Evolutionary conservation across 2,888 invertebrate genomes (phyloP), one percentile per base, ranked within the genome.

Genomic region (Pantelozetes paolii): DNA sequence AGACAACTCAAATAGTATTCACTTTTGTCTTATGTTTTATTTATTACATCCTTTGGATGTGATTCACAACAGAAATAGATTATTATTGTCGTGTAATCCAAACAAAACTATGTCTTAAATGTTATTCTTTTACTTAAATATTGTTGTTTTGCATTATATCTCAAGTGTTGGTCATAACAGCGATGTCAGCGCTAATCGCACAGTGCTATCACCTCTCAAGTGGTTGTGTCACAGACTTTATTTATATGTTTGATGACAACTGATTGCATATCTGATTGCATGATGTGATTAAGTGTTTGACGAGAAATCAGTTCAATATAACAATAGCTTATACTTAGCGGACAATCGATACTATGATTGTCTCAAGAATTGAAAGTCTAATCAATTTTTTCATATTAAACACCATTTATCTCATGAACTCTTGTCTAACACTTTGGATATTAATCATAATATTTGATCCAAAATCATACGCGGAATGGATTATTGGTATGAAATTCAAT

Each of bases 241-340:
- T 8, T 36, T 9, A 36, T 36, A 36, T 36, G 9, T 36, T 9
- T 36, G 36, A 36, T 36, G 36, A 36, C 36, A 36, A 50, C 20
- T 45, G 15, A 45, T 45, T n/a, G 45, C 45, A 45, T 20, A 50
- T 20, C 9, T 50, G 50, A 50, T 50, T 50, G 50, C n/a, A 50
- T n/a, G 50, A 50, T 50, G 50, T 50, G 50, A 50, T 50, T 50
- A 50, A 50, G 50, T 50, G 50, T n/a, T 50, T 50, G 20, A 9
- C 6, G 1, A 20, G 20, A 20, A 20, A 20, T 20, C 2, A 20
- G 2, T 18, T 8, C 18, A 50, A 18, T 50, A 50, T 50, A 50
- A 20, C 50, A 45, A 50, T n/a, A 50, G n/a, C 45, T 18, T 45
- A 45, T 15, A 50, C 20, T 50, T 36, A 9, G 36, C 36, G 9